A percentile compares a stretch with the other conserved stretches of the same genome.
Conservation (phyloP, 2,888 invertebrate species). For the Deilephila elpenor region DNA sequence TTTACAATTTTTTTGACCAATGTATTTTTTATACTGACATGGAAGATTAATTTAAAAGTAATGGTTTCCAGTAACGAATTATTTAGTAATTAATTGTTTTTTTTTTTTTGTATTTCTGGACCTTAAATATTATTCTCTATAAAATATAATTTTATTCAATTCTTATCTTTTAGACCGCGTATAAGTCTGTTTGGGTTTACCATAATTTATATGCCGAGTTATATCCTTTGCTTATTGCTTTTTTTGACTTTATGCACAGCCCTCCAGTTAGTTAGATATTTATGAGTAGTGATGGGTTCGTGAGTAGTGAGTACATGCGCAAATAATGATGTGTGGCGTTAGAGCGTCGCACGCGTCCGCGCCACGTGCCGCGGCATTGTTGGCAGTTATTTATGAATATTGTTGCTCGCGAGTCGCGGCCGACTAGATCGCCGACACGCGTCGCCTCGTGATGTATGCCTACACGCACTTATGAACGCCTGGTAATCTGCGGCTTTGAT, state of each 20-base stretch:
- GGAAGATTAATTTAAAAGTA: no score
- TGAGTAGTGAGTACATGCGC: constrained; percentile 63
- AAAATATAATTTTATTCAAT: no score
- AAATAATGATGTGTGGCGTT: constrained; percentile 75
- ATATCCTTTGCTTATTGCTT: not conserved
- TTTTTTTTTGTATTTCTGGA: no score
- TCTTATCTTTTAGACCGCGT: no score
- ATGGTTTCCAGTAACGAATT: no score
- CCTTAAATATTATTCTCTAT: no score
- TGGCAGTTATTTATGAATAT: constrained; percentile 81
- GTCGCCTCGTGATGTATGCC: constrained; percentile 57
- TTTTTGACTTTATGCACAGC: not conserved
- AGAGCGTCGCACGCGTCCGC: constrained; percentile 54
- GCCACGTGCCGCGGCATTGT: constrained; percentile 69
- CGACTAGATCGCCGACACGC: constrained; percentile 66
- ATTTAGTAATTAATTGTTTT: no score
- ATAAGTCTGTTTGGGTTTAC: no score
- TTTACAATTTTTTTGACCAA: not conserved
- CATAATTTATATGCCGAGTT: not conserved
- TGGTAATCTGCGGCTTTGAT: constrained; percentile 33
- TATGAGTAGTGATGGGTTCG: constrained; percentile 47
- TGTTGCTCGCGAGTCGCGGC: constrained; percentile 59
- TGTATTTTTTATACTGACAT: not conserved
- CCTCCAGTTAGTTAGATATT: constrained; percentile 41
- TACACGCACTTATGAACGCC: constrained; percentile 64